These are phyloP conservation scores for Agriopis leucophaearia DNA, from an alignment of 2,888 invertebrate genomes.

Conservation along the genomic window DNA sequence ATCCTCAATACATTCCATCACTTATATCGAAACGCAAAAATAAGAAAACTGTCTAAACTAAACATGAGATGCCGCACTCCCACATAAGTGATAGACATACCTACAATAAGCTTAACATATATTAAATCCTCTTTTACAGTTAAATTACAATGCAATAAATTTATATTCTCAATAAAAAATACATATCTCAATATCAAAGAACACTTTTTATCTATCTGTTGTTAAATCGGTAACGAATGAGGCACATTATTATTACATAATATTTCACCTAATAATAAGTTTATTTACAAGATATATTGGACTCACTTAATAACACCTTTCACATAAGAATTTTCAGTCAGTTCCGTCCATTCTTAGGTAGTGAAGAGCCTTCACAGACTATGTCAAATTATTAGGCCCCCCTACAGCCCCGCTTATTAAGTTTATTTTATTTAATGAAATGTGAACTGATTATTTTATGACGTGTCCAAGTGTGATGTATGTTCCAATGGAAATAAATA, in stretches of 20 bases:
- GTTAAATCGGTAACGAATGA: constrained; percentile 82
- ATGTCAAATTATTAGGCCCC: constrained; percentile 10
- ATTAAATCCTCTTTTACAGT: constrained; percentile 82
- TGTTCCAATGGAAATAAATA: no score
- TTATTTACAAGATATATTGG: constrained; percentile 59
- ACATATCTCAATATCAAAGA: constrained; percentile 83
- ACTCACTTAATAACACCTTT: constrained; percentile 55
- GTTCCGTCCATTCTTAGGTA: constrained; percentile 49
- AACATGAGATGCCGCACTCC: constrained; percentile 43
- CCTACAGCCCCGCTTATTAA: no score
- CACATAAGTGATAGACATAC: constrained; percentile 68
- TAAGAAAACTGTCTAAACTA: constrained; percentile 46
- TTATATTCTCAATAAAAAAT: constrained; percentile 80
- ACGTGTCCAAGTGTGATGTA: no score
- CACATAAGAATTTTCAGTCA: constrained; percentile 64
- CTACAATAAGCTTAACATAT: constrained; percentile 83
- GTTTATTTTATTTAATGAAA: no score
- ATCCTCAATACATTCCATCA: constrained; percentile 43
- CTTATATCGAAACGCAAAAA: constrained; percentile 43
- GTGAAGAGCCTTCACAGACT: constrained; percentile 30
- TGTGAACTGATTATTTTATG: no score
- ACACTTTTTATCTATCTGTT: constrained; percentile 76
- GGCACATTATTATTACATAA: constrained; percentile 78
- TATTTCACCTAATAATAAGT: constrained; percentile 54
- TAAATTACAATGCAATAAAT: constrained; percentile 82